Percentiles rank a stretch among this genome's conserved stretches.
These are phyloP conservation scores for Pomatorhinus ruficollis DNA, from an alignment of 2,113 vertebrate genomes.

Conservation along the genomic window DNA sequence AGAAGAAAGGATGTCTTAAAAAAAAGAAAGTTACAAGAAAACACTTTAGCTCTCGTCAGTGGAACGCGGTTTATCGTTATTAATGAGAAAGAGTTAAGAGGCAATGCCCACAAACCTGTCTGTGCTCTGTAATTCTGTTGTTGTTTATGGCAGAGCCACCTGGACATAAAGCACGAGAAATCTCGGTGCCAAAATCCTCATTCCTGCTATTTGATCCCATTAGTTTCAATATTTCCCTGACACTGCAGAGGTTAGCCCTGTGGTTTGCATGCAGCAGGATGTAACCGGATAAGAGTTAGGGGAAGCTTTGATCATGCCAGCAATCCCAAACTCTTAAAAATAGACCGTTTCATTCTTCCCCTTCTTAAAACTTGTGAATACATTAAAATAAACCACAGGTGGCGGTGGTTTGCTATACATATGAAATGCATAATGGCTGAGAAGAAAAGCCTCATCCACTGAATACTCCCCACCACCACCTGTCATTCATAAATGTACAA, in stretches of 20 bases:
- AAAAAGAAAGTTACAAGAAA: constrained; percentile 52
- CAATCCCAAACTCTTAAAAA: constrained; percentile 35
- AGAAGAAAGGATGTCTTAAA: constrained; percentile 82
- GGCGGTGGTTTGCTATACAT: constrained; percentile 60
- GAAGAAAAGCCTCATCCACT: constrained; percentile 52
- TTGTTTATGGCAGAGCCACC: background rate
- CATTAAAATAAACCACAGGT: constrained; percentile 71
- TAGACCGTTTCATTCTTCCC: background rate
- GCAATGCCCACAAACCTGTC: background rate
- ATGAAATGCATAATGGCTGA: constrained; percentile 41
- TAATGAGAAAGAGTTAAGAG: background rate
- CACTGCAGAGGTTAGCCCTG: constrained; percentile 7
- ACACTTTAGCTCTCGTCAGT: background rate
- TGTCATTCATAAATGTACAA: constrained; percentile 58
- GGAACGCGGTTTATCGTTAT: background rate
- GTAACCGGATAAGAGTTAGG: background rate
- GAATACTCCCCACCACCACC: constrained; percentile 34
- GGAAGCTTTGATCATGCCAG: constrained; percentile 37
- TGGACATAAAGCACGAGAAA: background rate
- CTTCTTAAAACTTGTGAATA: constrained; percentile 40
- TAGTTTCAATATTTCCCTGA: constrained; percentile 29
- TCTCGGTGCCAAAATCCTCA: background rate
- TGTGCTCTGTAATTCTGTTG: background rate
- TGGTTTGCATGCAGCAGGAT: background rate
- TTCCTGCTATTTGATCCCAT: constrained; percentile 16